phyloP scores from a whole-genome alignment of 2,797 vertebrate species.

The Sebastes oblongus region DNA sequence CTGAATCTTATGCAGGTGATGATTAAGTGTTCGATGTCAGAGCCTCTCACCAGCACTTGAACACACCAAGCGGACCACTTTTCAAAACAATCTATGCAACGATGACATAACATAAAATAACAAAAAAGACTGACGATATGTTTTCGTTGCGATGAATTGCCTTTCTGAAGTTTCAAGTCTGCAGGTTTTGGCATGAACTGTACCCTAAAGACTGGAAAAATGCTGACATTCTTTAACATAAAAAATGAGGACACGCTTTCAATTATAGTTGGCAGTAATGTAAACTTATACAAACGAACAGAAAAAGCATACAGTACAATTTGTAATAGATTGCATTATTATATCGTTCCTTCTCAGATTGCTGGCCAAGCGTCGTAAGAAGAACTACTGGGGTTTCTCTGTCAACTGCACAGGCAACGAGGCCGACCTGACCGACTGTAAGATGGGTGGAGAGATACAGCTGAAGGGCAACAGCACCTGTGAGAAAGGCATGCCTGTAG shows the following conservation, averaged over 20 bases:
- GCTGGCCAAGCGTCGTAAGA: slow-evolving; percentile 87
- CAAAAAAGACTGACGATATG: neutral
- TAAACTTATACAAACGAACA: neutral
- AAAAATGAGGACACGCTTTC: neutral
- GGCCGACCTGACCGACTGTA: slow-evolving; percentile 88
- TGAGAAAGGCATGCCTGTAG: slow-evolving; percentile 85
- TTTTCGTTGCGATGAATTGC: neutral
- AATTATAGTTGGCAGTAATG: neutral
- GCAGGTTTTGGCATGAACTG: slow-evolving; percentile 6
- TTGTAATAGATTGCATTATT: neutral
- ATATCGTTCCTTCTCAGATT: slow-evolving; percentile 72
- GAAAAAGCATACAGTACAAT: neutral
- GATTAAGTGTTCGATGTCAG: neutral
- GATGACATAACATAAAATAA: neutral
- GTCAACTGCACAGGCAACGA: slow-evolving; percentile 93
- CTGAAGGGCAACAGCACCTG: slow-evolving; percentile 83
- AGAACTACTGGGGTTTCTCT: slow-evolving; percentile 89
- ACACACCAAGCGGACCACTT: neutral
- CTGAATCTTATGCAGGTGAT: neutral
- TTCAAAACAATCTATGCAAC: neutral
- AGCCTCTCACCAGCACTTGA: neutral
- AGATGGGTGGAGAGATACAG: slow-evolving; percentile 76
- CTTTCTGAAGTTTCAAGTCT: neutral
- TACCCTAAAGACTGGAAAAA: neutral
- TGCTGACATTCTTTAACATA: neutral